Conservation (phyloP, 2,797 vertebrate genomes). For the Lagocephalus sceleratus region DNA sequence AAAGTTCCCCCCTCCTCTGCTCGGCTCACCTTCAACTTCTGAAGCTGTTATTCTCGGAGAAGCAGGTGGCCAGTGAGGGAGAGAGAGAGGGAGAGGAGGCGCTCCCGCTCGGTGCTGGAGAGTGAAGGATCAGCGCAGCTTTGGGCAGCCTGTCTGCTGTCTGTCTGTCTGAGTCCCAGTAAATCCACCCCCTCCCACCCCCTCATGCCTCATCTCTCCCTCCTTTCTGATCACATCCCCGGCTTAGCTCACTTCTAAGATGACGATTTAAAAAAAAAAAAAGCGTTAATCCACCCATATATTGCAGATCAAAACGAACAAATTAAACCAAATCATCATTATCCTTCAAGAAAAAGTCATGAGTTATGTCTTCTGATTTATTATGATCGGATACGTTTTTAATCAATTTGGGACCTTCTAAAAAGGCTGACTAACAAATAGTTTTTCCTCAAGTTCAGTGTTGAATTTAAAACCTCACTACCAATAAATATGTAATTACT, state of each 20-base stretch:
- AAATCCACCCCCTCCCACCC: slow-evolving; percentile 40
- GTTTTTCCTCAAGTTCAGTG: too few species aligned
- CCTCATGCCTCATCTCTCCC: neutral
- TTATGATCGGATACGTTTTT: too few species aligned
- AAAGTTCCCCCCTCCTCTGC: neutral
- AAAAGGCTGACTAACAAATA: too few species aligned
- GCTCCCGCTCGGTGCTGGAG: slow-evolving; percentile 38
- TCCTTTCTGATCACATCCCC: neutral
- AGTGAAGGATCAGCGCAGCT: slow-evolving; percentile 67
- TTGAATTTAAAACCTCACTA: too few species aligned
- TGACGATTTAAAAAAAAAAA: too few species aligned
- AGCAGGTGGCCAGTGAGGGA: slow-evolving; percentile 62
- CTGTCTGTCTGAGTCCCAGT: slow-evolving; percentile 62
- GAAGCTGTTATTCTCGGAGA: slow-evolving; percentile 41
- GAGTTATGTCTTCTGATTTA: too few species aligned
- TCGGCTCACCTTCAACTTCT: too few species aligned
- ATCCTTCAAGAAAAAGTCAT: too few species aligned
- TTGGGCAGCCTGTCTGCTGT: slow-evolving; percentile 70
- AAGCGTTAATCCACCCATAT: neutral
- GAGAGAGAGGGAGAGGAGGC: slow-evolving; percentile 1
- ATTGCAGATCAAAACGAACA: too few species aligned
- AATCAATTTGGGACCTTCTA: too few species aligned
- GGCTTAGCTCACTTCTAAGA: neutral
- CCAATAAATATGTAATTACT: too few species aligned
- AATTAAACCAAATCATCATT: too few species aligned